Conservation (phyloP, 2,888 invertebrate genomes). For the Zhuqinia jingwanae region DNA sequence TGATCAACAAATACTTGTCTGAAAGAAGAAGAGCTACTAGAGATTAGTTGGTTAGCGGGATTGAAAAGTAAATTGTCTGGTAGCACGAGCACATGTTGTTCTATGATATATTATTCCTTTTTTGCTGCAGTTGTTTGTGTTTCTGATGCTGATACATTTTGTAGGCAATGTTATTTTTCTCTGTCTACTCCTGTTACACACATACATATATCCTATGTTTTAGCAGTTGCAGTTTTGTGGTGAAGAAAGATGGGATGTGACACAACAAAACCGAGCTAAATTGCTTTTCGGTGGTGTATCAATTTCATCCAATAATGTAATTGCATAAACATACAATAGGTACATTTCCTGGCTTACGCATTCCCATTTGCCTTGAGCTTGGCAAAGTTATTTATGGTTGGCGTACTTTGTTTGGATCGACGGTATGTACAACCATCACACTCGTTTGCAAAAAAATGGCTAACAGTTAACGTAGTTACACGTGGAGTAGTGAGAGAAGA, state of each 20-base stretch:
- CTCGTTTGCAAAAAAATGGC: constrained; percentile 21
- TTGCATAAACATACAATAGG: background rate
- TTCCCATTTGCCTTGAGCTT: constrained; percentile 65
- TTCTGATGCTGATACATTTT: background rate
- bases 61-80: too few species aligned
- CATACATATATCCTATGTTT: background rate
- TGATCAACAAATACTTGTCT: too few species aligned
- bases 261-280: constrained; percentile 39
- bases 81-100: too few species aligned
- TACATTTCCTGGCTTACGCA: constrained; percentile 42
- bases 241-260: constrained; percentile 58
- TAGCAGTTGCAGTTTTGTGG: background rate
- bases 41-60: too few species aligned
- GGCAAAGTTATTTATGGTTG: constrained; percentile 65
- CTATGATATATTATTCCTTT: too few species aligned
- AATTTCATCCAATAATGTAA: background rate
- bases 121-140: background rate
- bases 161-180: background rate
- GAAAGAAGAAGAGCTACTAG: too few species aligned
- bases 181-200: background rate
- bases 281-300: constrained; percentile 42
- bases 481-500: background rate
- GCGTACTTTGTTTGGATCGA: constrained; percentile 41
- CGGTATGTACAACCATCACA: constrained; percentile 2
- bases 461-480: background rate